Conservation (phyloP, 2,888 invertebrate species). For the Rhagium mordax region DNA sequence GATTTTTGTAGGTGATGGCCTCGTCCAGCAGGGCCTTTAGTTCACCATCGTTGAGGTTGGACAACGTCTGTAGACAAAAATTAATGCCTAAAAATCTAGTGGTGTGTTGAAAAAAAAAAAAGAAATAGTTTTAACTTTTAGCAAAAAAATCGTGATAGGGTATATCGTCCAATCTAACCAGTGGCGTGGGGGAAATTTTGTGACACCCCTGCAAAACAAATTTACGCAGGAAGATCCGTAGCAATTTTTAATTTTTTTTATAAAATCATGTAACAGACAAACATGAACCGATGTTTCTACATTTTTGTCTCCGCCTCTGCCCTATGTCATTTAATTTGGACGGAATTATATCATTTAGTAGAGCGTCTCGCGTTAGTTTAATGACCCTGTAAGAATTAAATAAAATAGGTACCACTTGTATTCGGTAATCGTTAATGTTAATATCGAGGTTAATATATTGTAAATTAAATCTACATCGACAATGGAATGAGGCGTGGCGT, state of each 20-base stretch:
- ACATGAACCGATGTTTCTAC: too few species aligned
- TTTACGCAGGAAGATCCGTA: too few species aligned
- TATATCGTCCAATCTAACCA: too few species aligned
- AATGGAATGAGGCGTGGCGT: neutral
- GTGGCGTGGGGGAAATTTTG: too few species aligned
- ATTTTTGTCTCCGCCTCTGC: neutral
- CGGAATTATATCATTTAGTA: neutral
- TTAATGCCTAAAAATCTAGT: neutral
- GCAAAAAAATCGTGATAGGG: too few species aligned
- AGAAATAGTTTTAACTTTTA: too few species aligned
- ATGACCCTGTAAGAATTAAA: neutral
- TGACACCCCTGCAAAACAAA: too few species aligned
- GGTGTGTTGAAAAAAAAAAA: too few species aligned
- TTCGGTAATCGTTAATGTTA: neutral
- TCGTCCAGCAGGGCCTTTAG: conserved; percentile 86
- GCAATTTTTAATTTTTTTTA: too few species aligned
- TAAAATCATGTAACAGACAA: too few species aligned
- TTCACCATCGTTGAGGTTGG: conserved; percentile 82
- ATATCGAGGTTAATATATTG: neutral
- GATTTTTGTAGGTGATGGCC: conserved; percentile 87
- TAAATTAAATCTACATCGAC: neutral
- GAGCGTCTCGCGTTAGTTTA: neutral
- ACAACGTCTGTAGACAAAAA: conserved; percentile 57
- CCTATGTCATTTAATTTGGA: neutral
- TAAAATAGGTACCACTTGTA: neutral